phyloP scores from a whole-genome alignment of 2,797 vertebrate species.

The Morus bassanus region DNA sequence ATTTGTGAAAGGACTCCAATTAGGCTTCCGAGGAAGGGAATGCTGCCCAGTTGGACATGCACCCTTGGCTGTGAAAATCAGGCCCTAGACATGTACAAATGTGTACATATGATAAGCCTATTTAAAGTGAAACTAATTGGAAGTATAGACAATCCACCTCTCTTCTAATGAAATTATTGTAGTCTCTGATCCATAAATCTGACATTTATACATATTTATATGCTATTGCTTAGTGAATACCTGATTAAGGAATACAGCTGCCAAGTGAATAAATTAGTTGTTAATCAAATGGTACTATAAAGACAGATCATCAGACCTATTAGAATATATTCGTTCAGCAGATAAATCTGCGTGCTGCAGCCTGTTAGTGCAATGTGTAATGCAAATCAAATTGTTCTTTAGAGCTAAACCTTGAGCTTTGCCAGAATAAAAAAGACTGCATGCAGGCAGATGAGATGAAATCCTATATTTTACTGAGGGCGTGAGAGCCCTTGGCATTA shows the following conservation, averaged over 20 bases:
- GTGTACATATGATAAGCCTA: background rate
- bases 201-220: slow-evolving; percentile 75
- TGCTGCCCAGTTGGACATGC: background rate
- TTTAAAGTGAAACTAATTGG: slow-evolving; percentile 39
- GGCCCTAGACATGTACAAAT: background rate
- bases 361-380: slow-evolving; percentile 22
- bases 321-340: slow-evolving; percentile 68
- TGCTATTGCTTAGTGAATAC: slow-evolving; percentile 69
- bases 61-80: background rate
- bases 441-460: slow-evolving; percentile 28
- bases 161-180: slow-evolving; percentile 61
- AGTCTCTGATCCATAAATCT: slow-evolving; percentile 66
- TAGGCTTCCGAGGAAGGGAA: background rate
- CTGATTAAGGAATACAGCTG: slow-evolving; percentile 76
- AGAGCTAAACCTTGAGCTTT: slow-evolving; percentile 40
- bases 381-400: slow-evolving; percentile 52
- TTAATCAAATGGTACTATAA: slow-evolving; percentile 74
- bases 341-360: slow-evolving; percentile 53
- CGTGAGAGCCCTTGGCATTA: slow-evolving; percentile 19
- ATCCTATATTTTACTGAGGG: slow-evolving; percentile 1
- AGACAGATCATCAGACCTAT: slow-evolving; percentile 73
- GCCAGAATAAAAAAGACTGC: slow-evolving; percentile 22
- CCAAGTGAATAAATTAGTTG: slow-evolving; percentile 73
- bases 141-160: slow-evolving; percentile 52
- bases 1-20: background rate